Conservation (phyloP, 1,140 invertebrate species). For the Zelostemma sp. region DNA sequence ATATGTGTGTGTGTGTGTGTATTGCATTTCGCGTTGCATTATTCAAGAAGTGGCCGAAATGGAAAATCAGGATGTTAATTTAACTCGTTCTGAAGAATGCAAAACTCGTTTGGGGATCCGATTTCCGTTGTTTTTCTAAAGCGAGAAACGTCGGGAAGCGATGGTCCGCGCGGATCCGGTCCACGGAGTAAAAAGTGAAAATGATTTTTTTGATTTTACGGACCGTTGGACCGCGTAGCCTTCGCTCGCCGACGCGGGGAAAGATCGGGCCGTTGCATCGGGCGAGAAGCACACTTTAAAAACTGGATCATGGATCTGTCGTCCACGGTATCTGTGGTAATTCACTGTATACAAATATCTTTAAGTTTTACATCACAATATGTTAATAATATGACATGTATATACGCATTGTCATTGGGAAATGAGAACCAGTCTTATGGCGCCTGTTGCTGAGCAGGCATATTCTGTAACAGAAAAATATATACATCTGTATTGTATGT, state of each 20-base stretch:
- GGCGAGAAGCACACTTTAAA: conserved; percentile 61
- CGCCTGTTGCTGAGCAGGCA: conserved; percentile 65
- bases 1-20: conserved; percentile 3
- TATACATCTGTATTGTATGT: conserved; percentile 72
- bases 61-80: conserved; percentile 69
- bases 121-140: conserved; percentile 13
- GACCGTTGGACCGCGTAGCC: conserved; percentile 13
- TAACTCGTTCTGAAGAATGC: conserved; percentile 45
- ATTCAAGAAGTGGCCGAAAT: conserved; percentile 58
- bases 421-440: conserved; percentile 72
- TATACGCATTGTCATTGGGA: conserved; percentile 70
- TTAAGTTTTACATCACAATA: conserved; percentile 69
- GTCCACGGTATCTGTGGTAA: conserved; percentile 58
- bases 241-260: conserved; percentile 11
- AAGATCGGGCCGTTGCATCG: conserved; percentile 49
- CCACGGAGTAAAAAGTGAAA: conserved; percentile 40
- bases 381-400: conserved; percentile 67
- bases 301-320: conserved; percentile 56
- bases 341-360: conserved; percentile 70
- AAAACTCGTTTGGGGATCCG: conserved; percentile 27
- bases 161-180: conserved; percentile 12
- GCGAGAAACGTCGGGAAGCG: conserved; percentile 5
- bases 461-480: conserved; percentile 73
- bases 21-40: conserved; percentile 6
- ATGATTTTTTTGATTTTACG: conserved; percentile 41